Conservation (phyloP, 2,888 invertebrate species). For the Steromphala cineraria region DNA sequence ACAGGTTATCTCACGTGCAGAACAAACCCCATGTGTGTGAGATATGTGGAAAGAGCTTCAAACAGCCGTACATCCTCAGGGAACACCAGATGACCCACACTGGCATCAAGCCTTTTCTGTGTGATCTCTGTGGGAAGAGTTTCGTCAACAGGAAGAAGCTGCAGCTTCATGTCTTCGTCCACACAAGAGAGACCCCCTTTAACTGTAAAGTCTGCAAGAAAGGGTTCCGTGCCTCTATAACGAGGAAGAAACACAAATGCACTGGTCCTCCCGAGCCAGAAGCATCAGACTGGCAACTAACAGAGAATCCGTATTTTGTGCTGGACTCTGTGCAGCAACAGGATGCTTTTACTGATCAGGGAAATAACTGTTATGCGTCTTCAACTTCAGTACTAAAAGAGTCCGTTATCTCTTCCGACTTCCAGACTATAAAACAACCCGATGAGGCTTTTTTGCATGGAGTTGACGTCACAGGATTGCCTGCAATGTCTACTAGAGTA, state of each 20-base stretch:
- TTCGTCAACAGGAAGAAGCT: not conserved
- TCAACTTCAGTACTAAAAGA: too few species aligned
- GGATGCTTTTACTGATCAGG: too few species aligned
- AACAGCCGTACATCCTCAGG: not conserved
- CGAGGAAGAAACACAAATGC: not conserved
- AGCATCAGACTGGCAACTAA: not conserved
- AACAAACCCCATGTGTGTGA: not conserved
- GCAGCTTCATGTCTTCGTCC: not conserved
- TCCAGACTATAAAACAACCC: too few species aligned
- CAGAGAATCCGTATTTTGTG: not conserved
- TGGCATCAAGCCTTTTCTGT: not conserved
- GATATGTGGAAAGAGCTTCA: not conserved
- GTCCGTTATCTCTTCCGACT: too few species aligned
- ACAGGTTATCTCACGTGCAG: not conserved
- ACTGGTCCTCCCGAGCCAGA: not conserved
- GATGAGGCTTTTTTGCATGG: too few species aligned
- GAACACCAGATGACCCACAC: not conserved
- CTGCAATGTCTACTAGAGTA: too few species aligned
- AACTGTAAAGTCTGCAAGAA: not conserved
- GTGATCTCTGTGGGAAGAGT: not conserved
- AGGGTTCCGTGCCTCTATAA: not conserved
- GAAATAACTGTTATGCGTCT: too few species aligned
- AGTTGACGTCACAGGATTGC: too few species aligned
- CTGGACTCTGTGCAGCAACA: too few species aligned
- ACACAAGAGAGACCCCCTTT: not conserved